These are phyloP conservation scores for Sardina pilchardus DNA, from an alignment of 2,113 vertebrate species.

Conservation along the genomic window DNA sequence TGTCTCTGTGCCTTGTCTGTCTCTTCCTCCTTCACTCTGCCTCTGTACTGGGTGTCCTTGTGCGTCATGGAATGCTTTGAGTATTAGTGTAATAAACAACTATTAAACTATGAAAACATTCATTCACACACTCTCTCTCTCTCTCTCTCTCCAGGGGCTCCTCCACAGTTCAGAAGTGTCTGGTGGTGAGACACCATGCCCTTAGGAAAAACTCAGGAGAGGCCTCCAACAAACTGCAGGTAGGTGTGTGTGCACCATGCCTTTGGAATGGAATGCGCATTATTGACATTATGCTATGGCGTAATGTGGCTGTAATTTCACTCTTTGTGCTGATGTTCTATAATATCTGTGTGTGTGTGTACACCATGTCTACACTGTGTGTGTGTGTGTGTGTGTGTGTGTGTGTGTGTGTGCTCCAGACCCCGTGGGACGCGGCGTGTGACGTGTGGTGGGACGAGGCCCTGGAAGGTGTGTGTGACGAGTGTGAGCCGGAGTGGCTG, in stretches of 20 bases:
- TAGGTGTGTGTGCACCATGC: constrained; percentile 44
- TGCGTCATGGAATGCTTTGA: no score
- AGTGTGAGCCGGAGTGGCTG: constrained; percentile 79
- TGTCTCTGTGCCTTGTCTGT: background rate
- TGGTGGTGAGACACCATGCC: constrained; percentile 70
- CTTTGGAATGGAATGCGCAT: background rate
- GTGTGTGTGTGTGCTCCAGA: constrained; percentile 54
- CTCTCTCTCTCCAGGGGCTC: constrained; percentile 47
- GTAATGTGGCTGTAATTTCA: background rate
- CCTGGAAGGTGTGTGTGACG: constrained; percentile 63
- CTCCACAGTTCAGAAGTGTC: constrained; percentile 66
- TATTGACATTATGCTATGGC: no score
- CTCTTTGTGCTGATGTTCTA: background rate
- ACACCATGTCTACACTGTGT: no score
- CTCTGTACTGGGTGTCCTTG: background rate
- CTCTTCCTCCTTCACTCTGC: background rate
- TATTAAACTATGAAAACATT: no score
- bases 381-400: constrained; percentile 6
- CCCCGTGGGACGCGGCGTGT: constrained; percentile 67
- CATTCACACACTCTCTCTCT: no score
- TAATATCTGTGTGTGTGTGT: background rate
- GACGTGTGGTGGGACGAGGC: constrained; percentile 77
- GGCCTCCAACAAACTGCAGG: constrained; percentile 68
- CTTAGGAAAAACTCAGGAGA: constrained; percentile 55
- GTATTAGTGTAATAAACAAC: background rate